These are phyloP conservation scores for Iguana delicatissima DNA, from an alignment of 2,797 vertebrate genomes.

Conservation along the genomic window DNA sequence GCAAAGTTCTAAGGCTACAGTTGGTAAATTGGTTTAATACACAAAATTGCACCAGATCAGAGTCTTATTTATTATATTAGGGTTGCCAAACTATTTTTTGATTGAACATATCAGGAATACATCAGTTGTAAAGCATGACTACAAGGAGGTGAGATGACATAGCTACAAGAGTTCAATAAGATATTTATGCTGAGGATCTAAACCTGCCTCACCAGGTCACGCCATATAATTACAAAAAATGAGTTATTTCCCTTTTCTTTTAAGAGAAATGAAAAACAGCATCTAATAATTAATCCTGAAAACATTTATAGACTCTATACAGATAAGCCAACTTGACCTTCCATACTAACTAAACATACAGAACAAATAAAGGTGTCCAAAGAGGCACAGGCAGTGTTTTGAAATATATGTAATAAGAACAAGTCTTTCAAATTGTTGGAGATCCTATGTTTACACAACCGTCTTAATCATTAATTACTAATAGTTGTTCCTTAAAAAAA, in stretches of 20 bases:
- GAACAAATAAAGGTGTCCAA: constrained; percentile 12
- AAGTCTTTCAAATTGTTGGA: neutral
- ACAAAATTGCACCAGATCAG: neutral
- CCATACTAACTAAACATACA: neutral
- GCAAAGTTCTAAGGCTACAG: neutral
- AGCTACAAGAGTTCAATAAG: neutral
- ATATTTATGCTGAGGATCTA: neutral
- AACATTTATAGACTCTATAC: constrained; percentile 6
- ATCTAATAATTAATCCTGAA: neutral
- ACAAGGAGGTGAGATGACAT: neutral
- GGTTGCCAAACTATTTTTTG: neutral
- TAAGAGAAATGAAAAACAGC: constrained; percentile 3
- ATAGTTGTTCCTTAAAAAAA: neutral
- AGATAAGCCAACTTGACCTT: neutral
- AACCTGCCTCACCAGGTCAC: neutral
- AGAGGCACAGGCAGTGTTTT: constrained; percentile 8
- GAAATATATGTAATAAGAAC: constrained; percentile 34
- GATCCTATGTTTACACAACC: neutral
- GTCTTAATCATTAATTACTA: neutral
- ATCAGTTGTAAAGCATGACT: neutral
- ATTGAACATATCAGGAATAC: neutral
- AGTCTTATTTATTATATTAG: neutral
- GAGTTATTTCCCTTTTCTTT: neutral
- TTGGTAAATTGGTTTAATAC: neutral
- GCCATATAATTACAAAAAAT: neutral